Evolutionary conservation across 1,140 invertebrate genomes (phyloP), one percentile per base, ranked within the genome.

Genomic region (Mycetomoellerius zeteki): DNA sequence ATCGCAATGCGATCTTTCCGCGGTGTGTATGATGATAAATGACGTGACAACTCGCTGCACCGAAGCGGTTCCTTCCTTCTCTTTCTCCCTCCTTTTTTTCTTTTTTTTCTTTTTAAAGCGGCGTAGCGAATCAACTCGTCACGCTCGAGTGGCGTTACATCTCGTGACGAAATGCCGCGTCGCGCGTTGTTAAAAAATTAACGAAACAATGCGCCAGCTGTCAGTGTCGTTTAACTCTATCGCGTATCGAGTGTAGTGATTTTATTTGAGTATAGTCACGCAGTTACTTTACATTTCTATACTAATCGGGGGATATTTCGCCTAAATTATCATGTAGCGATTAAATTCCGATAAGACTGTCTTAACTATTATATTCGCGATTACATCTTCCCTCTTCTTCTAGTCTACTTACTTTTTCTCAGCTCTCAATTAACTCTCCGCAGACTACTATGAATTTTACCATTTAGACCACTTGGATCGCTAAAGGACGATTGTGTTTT

Each of bases 141-240:
- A 88, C 86, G 60, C 69, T 81, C 77, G 76, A 87, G 47, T 21
- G 60, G 81, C 73, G 86, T 56, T 73, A 69, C 72, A 71, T 86
- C 76, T 82, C 84, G 76, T 88, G 86, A 86, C 82, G 65, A 73
- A 54, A 52, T 50, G 72, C 37, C 73, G 85, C 80, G 87, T 78
- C 75, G 50, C 75, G 62, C 47, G 43, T 86, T 72, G 67, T 90
- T 86, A 86, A 90, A 77, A 86, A 87, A 52, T 77, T 90, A 80
- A 90, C 89, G 89, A 90, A 89, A 89, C 86, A 89, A 89, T 86
- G 84, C 47, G 47, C 19, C 86, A 12, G 56, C 78, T 52, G 85
- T 73, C 78, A 65, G 54, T 30, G 30, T 7, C 30, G 56, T 33
- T 72, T 64, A 64, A 78, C 64, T 33, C 27, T 71, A 62, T 64